Base-by-base conservation (phyloP, 2,888 invertebrate species). In the Chymomyza fuscimana region DNA sequence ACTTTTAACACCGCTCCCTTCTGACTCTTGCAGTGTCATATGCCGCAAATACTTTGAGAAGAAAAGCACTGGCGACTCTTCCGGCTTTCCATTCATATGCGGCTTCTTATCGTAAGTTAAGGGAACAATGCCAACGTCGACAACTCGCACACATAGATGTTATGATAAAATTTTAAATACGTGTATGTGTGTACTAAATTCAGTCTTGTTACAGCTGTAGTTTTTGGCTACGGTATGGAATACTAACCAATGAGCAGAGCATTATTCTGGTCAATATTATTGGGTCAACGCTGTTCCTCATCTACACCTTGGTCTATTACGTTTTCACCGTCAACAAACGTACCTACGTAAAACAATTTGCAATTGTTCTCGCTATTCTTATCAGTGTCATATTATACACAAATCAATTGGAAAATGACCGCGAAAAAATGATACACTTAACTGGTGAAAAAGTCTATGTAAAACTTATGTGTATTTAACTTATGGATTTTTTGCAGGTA, bases 201-300 rank as follows among this genome's bases (percentile, higher is more conserved):
- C 22, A 6, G 61, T 75, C 65, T 79, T 78, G 76, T 36, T 29
- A 70, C 92, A 96, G 96, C 76, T 94, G 95, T 86, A 94, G 94
- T 79, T 92, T 97, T 69, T 97, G 97, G 97, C 91, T 97, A 46
- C 93, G 95, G 63, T 97, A 97, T 92, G 97, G 97, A 46, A 92
- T 95, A 75, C 91, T 95, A 67, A 96, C 96, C 82, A 92, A 93
- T 77, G 97, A 97, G 89, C 92, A 92, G 65, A 95, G 95, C 70
- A 93, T 97, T 79, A 93, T 95, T 65, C 91, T 95, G 85, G 96
- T 97, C 0, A 97, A 97, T 90, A 91, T 93, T 46, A 93, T 97
- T 82, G 97, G 97, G 16, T 90, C 95, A 5, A 91, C 93, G 12
- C 92, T 97, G 63, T 96, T 96, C 93, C 91, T 94, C 61, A 91